Evolutionary conservation across 2,113 vertebrate genomes (phyloP).

Genomic region (Trogon melanurus): DNA sequence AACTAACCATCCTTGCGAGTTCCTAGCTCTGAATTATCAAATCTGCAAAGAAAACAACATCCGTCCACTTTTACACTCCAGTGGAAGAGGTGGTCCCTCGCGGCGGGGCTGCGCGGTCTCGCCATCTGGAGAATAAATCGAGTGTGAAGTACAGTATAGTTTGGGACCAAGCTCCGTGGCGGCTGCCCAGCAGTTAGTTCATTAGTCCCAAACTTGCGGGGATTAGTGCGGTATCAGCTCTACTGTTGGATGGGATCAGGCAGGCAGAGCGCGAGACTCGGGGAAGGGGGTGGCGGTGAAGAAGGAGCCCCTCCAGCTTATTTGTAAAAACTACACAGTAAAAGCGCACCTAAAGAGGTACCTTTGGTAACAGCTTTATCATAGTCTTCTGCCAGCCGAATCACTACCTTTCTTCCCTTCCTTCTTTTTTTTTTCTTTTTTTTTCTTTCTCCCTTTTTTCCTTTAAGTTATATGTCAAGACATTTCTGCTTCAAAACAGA

Average conservation of each 20-base stretch:
- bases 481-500: neutral
- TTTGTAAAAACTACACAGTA: constrained; percentile 58
- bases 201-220: constrained; percentile 98
- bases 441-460: neutral
- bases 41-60: constrained; percentile 89
- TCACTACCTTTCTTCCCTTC: neutral
- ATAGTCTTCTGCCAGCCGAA: constrained; percentile 39
- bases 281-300: constrained; percentile 68
- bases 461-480: neutral
- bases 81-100: constrained; percentile 91
- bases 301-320: constrained; percentile 73
- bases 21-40: constrained; percentile 80
- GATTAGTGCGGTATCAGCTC: constrained; percentile 92
- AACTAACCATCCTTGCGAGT: constrained; percentile 77
- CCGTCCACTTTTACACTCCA: constrained; percentile 92
- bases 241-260: constrained; percentile 84
- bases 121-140: constrained; percentile 99
- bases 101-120: constrained; percentile 86
- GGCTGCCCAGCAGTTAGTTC: constrained; percentile 98
- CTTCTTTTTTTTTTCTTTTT: too few relatives aligned
- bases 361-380: constrained; percentile 11
- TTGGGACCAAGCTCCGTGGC: constrained; percentile 97
- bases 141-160: constrained; percentile 99
- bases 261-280: constrained; percentile 74
- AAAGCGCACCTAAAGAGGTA: constrained; percentile 70